Percentiles rank a stretch among this genome's conserved stretches.
These are phyloP conservation scores for Scelioninae gen. 1 DNA, from an alignment of 2,888 invertebrate species.

Conservation along the genomic window DNA sequence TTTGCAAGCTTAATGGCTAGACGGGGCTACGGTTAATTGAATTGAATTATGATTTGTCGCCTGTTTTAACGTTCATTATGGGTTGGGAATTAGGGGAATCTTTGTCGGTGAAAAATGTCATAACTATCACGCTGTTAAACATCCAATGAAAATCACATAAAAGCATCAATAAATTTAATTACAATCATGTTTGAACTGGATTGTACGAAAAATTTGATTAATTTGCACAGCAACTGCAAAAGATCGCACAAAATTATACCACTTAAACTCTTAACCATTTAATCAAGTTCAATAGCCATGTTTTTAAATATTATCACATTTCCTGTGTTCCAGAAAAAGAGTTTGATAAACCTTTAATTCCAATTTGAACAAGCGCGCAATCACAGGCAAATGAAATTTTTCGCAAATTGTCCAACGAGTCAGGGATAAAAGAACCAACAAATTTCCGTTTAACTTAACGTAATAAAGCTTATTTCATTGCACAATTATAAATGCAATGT, in stretches of 20 bases:
- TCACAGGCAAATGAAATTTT: neutral
- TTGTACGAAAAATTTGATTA: constrained; percentile 1
- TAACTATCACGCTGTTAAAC: too few relatives aligned
- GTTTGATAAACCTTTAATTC: neutral
- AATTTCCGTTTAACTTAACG: too few relatives aligned
- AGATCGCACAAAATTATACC: neutral
- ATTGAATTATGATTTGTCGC: constrained; percentile 31
- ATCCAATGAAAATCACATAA: too few relatives aligned
- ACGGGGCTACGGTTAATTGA: constrained; percentile 42
- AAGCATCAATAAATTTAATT: too few relatives aligned
- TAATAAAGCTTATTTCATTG: neutral
- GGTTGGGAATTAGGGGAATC: constrained; percentile 1
- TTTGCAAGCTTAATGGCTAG: constrained; percentile 18
- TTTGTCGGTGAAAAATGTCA: neutral
- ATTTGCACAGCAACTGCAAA: neutral
- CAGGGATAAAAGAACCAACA: too few relatives aligned
- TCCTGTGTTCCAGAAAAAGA: neutral
- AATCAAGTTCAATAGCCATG: neutral
- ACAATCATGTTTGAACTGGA: constrained; percentile 5
- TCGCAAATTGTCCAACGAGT: too few relatives aligned
- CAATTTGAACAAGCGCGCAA: neutral
- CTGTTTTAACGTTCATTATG: constrained; percentile 9
- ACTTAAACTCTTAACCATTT: neutral
- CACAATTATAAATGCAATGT: neutral
- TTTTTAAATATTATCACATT: neutral